phyloP scores from a whole-genome alignment of 2,888 invertebrate species.

The Thera britannica region DNA sequence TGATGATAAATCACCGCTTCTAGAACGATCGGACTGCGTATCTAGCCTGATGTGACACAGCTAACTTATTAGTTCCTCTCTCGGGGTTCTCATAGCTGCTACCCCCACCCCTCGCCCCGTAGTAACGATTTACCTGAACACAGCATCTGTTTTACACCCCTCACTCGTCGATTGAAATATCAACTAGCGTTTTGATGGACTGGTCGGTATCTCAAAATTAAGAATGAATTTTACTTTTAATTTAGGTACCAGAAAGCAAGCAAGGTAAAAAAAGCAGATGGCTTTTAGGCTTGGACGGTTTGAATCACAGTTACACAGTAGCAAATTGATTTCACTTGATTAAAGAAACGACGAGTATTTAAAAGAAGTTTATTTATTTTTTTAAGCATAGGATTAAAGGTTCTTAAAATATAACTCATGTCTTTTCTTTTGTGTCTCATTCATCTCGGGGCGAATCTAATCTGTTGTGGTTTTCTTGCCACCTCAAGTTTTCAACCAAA shows the following conservation, averaged over 20 bases:
- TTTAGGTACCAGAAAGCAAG: neutral
- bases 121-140: neutral
- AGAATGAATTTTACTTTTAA: neutral
- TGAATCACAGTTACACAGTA: neutral
- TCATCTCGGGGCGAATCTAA: conserved; percentile 27
- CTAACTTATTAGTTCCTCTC: conserved; percentile 2
- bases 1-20: conserved; percentile 4
- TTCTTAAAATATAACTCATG: conserved; percentile 21
- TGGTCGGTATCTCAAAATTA: neutral
- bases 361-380: conserved; percentile 8
- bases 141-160: neutral
- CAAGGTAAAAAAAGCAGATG: no score
- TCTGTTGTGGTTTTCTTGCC: conserved; percentile 18
- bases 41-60: conserved; percentile 16
- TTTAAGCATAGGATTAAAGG: conserved; percentile 15
- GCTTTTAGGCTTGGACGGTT: neutral
- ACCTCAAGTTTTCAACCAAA: conserved; percentile 24
- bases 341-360: neutral
- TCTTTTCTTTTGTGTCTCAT: conserved; percentile 18
- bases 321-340: neutral
- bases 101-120: conserved; percentile 8
- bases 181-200: neutral
- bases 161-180: neutral
- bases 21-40: conserved; percentile 20
- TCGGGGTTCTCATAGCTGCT: neutral